These are phyloP conservation scores for Pogona vitticeps DNA, from an alignment of 2,113 vertebrate species.

Conservation along the genomic window DNA sequence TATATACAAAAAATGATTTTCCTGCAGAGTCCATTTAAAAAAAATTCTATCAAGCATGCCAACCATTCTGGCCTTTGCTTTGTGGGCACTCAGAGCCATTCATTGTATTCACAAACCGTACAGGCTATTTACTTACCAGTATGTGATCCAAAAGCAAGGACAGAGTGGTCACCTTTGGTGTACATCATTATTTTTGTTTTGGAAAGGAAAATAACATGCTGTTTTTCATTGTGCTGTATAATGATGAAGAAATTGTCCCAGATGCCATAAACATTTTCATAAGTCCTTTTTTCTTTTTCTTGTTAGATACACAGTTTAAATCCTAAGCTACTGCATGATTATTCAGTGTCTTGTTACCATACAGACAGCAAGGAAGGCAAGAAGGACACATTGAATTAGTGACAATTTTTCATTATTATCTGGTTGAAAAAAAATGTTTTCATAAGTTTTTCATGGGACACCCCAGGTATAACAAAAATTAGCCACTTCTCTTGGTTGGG, in stretches of 20 bases:
- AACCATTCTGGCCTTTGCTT: constrained; percentile 47
- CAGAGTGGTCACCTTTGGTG: constrained; percentile 17
- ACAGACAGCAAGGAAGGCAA: constrained; percentile 48
- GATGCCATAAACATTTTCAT: background rate
- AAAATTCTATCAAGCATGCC: constrained; percentile 59
- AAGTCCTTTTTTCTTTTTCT: background rate
- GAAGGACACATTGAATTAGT: constrained; percentile 36
- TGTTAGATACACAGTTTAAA: background rate
- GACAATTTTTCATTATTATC: constrained; percentile 54
- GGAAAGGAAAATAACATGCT: constrained; percentile 40
- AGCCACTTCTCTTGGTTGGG: constrained; percentile 46
- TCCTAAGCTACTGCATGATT: constrained; percentile 45
- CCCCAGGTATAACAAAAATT: constrained; percentile 53
- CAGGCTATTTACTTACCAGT: constrained; percentile 56
- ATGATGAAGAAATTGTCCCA: background rate
- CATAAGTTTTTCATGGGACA: constrained; percentile 52
- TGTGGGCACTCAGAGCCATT: constrained; percentile 45
- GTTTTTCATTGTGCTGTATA: constrained; percentile 10
- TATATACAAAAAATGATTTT: constrained; percentile 59
- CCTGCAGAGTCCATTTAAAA: constrained; percentile 64
- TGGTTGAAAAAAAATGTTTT: constrained; percentile 59
- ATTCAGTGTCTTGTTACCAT: constrained; percentile 36
- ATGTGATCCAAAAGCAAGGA: constrained; percentile 43
- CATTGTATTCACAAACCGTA: constrained; percentile 61
- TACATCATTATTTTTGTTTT: constrained; percentile 45